Evolutionary conservation across 2,797 vertebrate species (phyloP), one percentile per base, ranked within the genome.

Genomic region (Glossophaga mutica): DNA sequence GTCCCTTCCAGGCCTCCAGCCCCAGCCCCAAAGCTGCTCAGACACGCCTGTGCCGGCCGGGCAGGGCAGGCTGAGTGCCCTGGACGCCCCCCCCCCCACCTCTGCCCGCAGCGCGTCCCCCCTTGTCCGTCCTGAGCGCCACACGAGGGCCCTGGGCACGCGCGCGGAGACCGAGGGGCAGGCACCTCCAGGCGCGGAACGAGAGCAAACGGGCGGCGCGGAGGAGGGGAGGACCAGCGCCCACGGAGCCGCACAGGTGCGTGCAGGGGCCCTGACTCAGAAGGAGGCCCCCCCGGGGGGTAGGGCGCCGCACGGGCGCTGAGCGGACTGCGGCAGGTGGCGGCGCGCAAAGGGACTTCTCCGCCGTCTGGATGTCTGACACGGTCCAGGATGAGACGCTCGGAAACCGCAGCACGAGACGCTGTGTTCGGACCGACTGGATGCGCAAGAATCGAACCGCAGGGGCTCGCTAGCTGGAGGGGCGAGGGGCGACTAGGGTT

Each of bases 401-500:
- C 50, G 46, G 52, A 65, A 39, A 5, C 37, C 52, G 21, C 22
- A 19, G 10, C 44, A 18, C 0, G 32, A 26, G 37, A 44, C 3
- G 26, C 16, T 22, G 24, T 7, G 4, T 46, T 46, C 29, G 9
- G 37, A n/a, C 1, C 3, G 3, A 1, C 2, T 4, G 14, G 22
- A 37, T 24, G 9, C 19, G 74, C 32, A 15, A 39, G 46, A 26
- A 14, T 1, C 37, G 6, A 34, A 6, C 2, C 10, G 5, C 2
- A 46, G 3, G 0, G 9, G 46, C 65, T 50, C 73, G 0, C 32
- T 10, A 0, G 39, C 16, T 6, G 62, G 16, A 1, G 15, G 44
- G 3, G 26, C 24, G 29, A 19, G 37, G 15, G 0, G 2, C 1
- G 21, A 6, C 62, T 14, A 21, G 39, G 0, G 3, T 1, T 2